phyloP scores from a whole-genome alignment of 2,113 vertebrate species.

The Emydocephalus ijimae region DNA sequence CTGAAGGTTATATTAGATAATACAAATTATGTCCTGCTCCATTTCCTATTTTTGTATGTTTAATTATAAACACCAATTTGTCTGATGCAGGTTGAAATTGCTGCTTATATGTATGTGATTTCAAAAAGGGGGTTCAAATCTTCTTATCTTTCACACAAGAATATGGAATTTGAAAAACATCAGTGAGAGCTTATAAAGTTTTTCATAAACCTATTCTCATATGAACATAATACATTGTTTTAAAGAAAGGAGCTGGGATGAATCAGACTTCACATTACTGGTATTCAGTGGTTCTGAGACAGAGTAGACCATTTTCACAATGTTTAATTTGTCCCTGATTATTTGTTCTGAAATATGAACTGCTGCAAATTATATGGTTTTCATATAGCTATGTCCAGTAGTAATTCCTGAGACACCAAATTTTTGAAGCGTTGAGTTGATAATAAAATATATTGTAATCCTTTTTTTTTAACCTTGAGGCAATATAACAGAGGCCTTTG shows the following conservation, averaged over 20 bases:
- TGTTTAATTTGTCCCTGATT: too few relatives aligned
- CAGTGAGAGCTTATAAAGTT: background rate
- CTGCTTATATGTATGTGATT: background rate
- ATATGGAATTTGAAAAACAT: background rate
- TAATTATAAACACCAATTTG: background rate
- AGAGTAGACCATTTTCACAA: background rate
- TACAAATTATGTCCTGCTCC: background rate
- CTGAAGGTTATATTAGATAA: background rate
- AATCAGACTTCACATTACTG: background rate
- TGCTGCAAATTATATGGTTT: background rate
- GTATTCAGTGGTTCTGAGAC: background rate
- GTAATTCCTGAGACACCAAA: background rate
- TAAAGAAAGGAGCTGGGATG: background rate
- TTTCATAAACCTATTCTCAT: background rate
- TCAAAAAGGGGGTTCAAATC: background rate
- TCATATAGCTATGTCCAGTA: background rate
- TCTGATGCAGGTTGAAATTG: background rate
- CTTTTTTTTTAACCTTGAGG: background rate
- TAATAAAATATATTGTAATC: background rate
- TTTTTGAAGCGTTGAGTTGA: background rate
- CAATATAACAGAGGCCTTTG: conserved; percentile 29
- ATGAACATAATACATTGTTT: background rate
- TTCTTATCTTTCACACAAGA: background rate
- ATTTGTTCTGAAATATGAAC: background rate
- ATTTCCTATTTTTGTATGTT: background rate